Percentiles rank a stretch among this genome's conserved stretches.
phyloP scores from a whole-genome alignment of 2,888 invertebrate genomes.

The Pilophorus perplexus region DNA sequence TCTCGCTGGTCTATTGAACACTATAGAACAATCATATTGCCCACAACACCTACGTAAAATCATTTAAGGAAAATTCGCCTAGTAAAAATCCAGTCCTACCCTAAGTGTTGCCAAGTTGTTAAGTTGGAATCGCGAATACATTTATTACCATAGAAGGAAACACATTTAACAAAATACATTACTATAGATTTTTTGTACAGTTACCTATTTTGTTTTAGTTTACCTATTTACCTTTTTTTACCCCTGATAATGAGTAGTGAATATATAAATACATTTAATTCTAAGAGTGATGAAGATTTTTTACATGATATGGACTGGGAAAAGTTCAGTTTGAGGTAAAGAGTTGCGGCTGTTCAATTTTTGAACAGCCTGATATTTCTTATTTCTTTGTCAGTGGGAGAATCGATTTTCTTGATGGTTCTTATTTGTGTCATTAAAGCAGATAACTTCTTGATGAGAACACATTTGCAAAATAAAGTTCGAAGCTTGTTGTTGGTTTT shows the following conservation, averaged over 20 bases:
- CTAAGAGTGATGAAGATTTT: conserved; percentile 40
- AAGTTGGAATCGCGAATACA: conserved; percentile 36
- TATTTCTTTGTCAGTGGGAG: not conserved
- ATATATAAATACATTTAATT: conserved; percentile 37
- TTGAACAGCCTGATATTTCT: conserved; percentile 11
- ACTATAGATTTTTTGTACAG: conserved; percentile 44
- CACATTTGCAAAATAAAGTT: conserved; percentile 5
- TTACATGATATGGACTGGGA: conserved; percentile 46
- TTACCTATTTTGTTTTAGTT: conserved; percentile 41
- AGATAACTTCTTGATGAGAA: conserved; percentile 6
- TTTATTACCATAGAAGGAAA: conserved; percentile 42
- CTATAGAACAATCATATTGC: conserved; percentile 44
- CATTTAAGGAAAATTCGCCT: conserved; percentile 31
- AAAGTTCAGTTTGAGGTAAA: conserved; percentile 37
- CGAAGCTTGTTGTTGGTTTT: not conserved
- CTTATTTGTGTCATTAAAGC: conserved; percentile 1
- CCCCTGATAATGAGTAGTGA: conserved; percentile 44
- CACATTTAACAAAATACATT: conserved; percentile 46
- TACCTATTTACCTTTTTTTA: conserved; percentile 45
- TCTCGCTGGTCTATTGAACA: conserved; percentile 45
- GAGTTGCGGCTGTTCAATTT: conserved; percentile 17
- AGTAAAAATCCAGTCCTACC: conserved; percentile 33
- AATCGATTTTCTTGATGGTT: conserved; percentile 25
- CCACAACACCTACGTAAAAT: conserved; percentile 25
- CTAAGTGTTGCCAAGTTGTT: conserved; percentile 45